A percentile compares a stretch with the other conserved stretches of the same genome.
These are phyloP conservation scores for Macroglossus sobrinus DNA, from an alignment of 2,113 vertebrate species.

Conservation along the genomic window DNA sequence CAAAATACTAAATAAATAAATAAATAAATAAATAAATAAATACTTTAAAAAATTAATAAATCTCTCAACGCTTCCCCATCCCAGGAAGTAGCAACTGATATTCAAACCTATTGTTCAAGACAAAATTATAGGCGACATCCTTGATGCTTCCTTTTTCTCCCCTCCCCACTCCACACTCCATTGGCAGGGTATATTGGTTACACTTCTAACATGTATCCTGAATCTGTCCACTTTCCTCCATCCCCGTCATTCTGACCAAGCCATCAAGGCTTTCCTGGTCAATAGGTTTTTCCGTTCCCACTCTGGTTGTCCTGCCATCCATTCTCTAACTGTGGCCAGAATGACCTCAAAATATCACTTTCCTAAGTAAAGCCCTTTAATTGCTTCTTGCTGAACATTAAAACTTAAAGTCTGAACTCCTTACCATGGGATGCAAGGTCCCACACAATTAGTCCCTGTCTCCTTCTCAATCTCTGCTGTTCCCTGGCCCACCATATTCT, in stretches of 20 bases:
- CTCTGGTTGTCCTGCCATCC: not conserved
- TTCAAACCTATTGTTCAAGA: not conserved
- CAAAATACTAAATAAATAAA: too few species aligned
- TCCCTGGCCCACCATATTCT: rapidly evolving
- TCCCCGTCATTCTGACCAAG: not conserved
- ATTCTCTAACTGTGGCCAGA: not conserved
- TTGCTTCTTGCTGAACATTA: not conserved
- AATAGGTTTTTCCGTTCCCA: not conserved
- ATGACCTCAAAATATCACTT: not conserved
- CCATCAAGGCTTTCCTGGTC: not conserved
- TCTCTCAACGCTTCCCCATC: not conserved
- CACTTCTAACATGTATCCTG: too few species aligned
- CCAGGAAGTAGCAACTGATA: not conserved
- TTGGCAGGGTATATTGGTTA: not conserved
- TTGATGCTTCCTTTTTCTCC: not conserved
- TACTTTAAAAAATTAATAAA: too few species aligned
- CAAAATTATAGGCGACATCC: not conserved
- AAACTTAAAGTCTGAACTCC: not conserved
- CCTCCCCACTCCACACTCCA: too few species aligned
- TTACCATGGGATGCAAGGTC: rapidly evolving
- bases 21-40: too few species aligned
- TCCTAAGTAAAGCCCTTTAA: not conserved
- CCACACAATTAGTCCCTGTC: not conserved
- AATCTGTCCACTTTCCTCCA: not conserved
- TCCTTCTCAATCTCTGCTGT: not conserved